phyloP scores from a whole-genome alignment of 2,113 vertebrate genomes.

The Castor canadensis region DNA sequence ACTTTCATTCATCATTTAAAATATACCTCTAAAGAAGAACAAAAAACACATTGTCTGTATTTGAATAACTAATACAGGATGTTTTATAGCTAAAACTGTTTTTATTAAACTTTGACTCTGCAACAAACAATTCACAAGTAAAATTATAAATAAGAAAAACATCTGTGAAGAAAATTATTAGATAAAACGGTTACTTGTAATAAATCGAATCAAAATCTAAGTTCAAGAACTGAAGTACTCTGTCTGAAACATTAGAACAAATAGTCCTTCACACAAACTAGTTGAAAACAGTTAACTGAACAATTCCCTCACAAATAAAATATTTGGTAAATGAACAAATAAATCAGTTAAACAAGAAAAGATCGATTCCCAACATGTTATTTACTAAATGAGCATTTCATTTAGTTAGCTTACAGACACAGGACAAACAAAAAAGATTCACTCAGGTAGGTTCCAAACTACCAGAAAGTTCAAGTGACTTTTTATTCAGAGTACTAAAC shows the following conservation, averaged over 20 bases:
- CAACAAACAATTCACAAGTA: constrained; percentile 55
- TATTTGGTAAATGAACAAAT: constrained; percentile 8
- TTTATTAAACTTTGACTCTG: not conserved
- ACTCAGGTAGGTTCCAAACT: not conserved
- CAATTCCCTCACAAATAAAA: constrained; percentile 5
- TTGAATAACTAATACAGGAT: not conserved
- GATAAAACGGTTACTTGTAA: constrained; percentile 9
- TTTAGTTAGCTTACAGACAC: constrained; percentile 9
- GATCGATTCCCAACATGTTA: not conserved
- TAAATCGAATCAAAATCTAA: not conserved
- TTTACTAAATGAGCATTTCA: not conserved
- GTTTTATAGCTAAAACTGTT: not conserved
- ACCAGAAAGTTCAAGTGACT: not conserved
- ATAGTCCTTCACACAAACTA: not conserved
- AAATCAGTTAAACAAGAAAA: constrained; percentile 23
- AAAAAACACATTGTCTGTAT: not conserved
- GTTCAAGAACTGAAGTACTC: not conserved
- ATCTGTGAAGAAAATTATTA: not conserved
- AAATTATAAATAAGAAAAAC: constrained; percentile 28
- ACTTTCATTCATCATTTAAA: constrained; percentile 41
- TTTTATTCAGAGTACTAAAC: not conserved
- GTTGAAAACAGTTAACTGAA: not conserved
- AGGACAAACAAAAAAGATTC: not conserved
- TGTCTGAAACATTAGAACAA: constrained; percentile 38
- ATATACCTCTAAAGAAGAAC: not conserved